Evolutionary conservation across 2,797 vertebrate genomes (phyloP).

Genomic region (Mus spretus): DNA sequence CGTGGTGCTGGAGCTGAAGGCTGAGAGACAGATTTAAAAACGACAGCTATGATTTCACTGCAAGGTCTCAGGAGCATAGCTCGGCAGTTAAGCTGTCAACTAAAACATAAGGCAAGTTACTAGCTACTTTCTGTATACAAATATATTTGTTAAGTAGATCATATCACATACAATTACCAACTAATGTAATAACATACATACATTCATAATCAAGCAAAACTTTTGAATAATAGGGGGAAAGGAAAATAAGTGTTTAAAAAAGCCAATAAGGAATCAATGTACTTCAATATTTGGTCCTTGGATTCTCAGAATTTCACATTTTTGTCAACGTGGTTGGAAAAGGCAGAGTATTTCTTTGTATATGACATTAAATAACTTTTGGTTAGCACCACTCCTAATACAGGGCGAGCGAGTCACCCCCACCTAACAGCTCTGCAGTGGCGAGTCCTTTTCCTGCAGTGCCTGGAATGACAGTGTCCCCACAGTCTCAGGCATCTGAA

Average conservation of each 20-base stretch:
- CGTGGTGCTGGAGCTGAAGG: conserved; percentile 95
- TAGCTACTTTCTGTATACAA: not conserved
- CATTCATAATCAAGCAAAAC: not conserved
- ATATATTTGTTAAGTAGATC: not conserved
- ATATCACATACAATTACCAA: not conserved
- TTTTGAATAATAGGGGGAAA: conserved; percentile 4
- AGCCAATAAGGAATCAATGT: not conserved
- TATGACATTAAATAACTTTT: not conserved
- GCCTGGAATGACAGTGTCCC: not conserved
- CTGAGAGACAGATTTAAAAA: conserved; percentile 85
- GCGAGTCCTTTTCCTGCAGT: not conserved
- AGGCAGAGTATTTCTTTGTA: not conserved
- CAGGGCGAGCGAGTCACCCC: not conserved
- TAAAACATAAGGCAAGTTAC: not conserved
- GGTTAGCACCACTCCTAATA: not conserved
- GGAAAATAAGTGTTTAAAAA: not conserved
- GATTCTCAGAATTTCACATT: not conserved
- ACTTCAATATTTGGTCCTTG: not conserved
- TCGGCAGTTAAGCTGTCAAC: conserved; percentile 5
- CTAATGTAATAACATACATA: not conserved
- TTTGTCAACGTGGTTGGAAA: not conserved
- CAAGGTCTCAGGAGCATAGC: not conserved
- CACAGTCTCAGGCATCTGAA: not conserved
- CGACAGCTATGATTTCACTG: not conserved
- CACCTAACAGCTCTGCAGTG: not conserved